These are phyloP conservation scores for Tringa solitaria DNA, from an alignment of 2,113 vertebrate genomes.

Conservation along the genomic window DNA sequence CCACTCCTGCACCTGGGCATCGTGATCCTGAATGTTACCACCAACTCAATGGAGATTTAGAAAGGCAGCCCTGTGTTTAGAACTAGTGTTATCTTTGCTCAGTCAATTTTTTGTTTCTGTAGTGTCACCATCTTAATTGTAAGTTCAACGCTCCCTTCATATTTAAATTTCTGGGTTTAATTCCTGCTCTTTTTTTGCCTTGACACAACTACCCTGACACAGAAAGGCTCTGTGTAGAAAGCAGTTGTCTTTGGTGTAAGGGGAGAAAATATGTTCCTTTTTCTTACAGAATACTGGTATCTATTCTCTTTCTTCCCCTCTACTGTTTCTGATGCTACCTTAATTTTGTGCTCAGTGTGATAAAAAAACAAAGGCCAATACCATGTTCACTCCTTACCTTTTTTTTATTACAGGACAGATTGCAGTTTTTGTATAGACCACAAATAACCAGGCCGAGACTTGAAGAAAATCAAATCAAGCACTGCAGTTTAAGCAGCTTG, in stretches of 20 bases:
- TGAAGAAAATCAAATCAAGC: not conserved
- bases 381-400: not conserved
- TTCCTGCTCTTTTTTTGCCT: not conserved
- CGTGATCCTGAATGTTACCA: not conserved
- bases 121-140: not conserved
- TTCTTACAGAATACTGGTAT: not conserved
- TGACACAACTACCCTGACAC: not conserved
- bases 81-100: not conserved
- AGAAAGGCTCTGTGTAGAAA: not conserved
- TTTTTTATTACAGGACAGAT: not conserved
- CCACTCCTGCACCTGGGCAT: not conserved
- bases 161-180: not conserved
- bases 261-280: not conserved
- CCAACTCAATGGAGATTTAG: not conserved
- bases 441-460: not conserved
- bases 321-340: not conserved
- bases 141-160: not conserved
- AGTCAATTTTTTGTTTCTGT: not conserved
- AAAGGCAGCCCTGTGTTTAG: not conserved
- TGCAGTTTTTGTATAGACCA: not conserved
- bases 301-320: not conserved
- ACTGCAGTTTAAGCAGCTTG: not conserved
- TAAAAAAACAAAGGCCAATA: not conserved
- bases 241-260: not conserved
- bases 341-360: not conserved